Conservation (phyloP, 35 echinoderm and acorn worm species). For the Ophioderma brevispina region DNA sequence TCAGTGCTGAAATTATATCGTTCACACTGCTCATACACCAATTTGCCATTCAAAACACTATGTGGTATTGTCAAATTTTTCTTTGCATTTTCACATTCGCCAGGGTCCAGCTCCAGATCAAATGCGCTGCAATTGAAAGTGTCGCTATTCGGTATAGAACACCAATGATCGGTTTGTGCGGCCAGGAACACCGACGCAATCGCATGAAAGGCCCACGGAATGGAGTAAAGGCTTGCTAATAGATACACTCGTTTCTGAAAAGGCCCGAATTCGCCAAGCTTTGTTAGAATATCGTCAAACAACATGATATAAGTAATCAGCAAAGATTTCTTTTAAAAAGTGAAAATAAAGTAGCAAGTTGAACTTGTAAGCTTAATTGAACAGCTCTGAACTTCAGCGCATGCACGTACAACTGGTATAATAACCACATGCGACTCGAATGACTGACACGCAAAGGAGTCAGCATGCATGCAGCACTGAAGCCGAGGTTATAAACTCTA, state of each 20-base stretch:
- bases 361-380: no score
- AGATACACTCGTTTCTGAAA: constrained; percentile 51
- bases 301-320: no score
- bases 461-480: no score
- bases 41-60: neutral
- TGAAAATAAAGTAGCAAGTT: no score
- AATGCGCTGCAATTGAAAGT: neutral
- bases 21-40: neutral
- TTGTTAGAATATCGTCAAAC: constrained; percentile 57
- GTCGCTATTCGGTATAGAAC: neutral
- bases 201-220: constrained; percentile 8
- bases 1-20: neutral
- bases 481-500: no score
- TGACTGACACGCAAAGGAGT: no score
- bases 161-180: constrained; percentile 40
- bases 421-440: no score
- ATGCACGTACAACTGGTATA: no score
- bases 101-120: neutral
- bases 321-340: no score
- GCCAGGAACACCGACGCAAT: constrained; percentile 37
- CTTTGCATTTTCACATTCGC: neutral
- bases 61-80: neutral
- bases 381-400: no score
- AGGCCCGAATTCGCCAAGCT: constrained; percentile 50
- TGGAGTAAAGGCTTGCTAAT: neutral